These are phyloP conservation scores for Phalera bucephala DNA, from an alignment of 2,888 invertebrate species.

Conservation along the genomic window DNA sequence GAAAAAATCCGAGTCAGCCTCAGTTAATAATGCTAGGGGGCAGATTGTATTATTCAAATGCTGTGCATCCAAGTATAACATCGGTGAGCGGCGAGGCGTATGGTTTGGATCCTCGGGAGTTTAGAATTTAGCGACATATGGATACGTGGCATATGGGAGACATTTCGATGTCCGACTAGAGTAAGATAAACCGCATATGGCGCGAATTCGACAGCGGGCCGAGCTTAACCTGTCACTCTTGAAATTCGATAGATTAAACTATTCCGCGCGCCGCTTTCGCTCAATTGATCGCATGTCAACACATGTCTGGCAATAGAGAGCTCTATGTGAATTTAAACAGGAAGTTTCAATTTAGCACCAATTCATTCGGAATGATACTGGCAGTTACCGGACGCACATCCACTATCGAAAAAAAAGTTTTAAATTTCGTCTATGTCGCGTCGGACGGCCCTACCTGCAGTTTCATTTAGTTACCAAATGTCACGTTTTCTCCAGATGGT, in stretches of 20 bases:
- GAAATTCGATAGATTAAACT: conserved; percentile 64
- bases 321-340: conserved; percentile 74
- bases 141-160: conserved; percentile 51
- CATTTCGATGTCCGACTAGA: conserved; percentile 41
- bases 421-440: conserved; percentile 51
- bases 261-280: conserved; percentile 69
- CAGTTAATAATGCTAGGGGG: conserved; percentile 36
- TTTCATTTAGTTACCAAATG: conserved; percentile 63
- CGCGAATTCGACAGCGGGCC: conserved; percentile 43
- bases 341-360: conserved; percentile 79
- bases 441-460: conserved; percentile 49
- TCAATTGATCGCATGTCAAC: conserved; percentile 76
- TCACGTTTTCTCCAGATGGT: conserved; percentile 79
- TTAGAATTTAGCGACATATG: conserved; percentile 46
- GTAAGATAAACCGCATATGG: conserved; percentile 61
- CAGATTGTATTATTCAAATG: conserved; percentile 43
- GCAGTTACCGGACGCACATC: conserved; percentile 60
- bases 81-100: conserved; percentile 38
- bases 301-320: conserved; percentile 66
- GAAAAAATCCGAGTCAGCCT: conserved; percentile 51
- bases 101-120: conserved; percentile 39
- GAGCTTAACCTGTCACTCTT: conserved; percentile 62
- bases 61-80: conserved; percentile 45
- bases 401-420: conserved; percentile 60
- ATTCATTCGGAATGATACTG: conserved; percentile 75